Percentiles rank a stretch among this genome's conserved stretches.
Evolutionary conservation across 1,140 invertebrate species (phyloP).

Genomic region (Wiebesia pumilae): DNA sequence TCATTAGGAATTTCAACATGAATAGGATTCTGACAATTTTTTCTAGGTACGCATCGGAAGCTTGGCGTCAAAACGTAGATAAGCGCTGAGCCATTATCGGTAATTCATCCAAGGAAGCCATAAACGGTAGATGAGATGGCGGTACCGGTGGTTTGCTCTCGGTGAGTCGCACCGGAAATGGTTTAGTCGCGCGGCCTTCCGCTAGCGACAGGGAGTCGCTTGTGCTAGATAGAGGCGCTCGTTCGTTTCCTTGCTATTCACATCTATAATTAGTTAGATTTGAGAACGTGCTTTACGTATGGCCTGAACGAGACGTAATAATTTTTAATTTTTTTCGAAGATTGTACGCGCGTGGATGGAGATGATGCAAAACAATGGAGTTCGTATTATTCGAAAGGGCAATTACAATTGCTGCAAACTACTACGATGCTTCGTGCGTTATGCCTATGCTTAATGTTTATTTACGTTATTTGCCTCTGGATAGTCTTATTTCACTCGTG

Average conservation of each 20-base stretch:
- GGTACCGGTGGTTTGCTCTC: background rate
- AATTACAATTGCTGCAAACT: too few relatives aligned
- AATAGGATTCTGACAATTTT: too few relatives aligned
- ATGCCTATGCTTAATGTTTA: too few relatives aligned
- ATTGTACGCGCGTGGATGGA: background rate
- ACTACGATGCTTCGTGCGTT: too few relatives aligned
- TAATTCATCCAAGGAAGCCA: background rate
- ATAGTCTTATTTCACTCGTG: too few relatives aligned
- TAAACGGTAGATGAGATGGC: background rate
- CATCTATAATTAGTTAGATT: conserved; percentile 1
- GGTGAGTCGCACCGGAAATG: background rate
- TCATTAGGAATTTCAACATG: too few relatives aligned
- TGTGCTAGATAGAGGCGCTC: background rate
- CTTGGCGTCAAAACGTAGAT: too few relatives aligned
- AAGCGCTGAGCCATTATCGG: background rate
- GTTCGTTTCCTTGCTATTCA: background rate
- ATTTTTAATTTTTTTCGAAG: background rate
- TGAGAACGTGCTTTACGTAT: background rate
- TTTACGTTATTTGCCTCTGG: too few relatives aligned
- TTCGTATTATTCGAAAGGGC: background rate
- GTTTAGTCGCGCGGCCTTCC: background rate
- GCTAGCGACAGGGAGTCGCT: background rate
- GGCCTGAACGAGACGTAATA: background rate
- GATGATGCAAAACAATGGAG: background rate
- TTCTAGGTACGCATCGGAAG: too few relatives aligned